Conservation (phyloP, 2,888 invertebrate genomes). For the Synergus gifuensis region DNA sequence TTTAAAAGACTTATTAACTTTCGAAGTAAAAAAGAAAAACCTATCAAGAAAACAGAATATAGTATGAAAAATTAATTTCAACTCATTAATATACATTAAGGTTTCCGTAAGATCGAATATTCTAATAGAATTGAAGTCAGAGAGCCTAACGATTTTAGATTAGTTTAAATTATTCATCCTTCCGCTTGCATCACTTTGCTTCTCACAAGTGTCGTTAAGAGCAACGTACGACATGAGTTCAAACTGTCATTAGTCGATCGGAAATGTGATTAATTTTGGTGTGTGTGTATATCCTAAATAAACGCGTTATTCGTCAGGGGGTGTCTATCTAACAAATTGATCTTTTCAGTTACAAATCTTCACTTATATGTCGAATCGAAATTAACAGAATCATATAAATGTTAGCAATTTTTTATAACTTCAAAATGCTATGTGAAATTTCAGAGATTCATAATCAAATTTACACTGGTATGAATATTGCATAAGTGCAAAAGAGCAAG, state of each 20-base stretch:
- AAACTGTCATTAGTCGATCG: slow-evolving; percentile 31
- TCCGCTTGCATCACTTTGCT: neutral
- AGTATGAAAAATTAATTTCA: neutral
- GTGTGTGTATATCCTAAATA: slow-evolving; percentile 15
- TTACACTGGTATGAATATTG: neutral
- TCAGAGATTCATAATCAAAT: neutral
- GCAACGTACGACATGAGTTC: slow-evolving; percentile 27
- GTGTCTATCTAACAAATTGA: slow-evolving; percentile 2
- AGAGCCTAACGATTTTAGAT: slow-evolving; percentile 35
- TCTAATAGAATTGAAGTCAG: slow-evolving; percentile 1
- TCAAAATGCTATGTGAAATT: neutral
- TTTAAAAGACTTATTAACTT: neutral
- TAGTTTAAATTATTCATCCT: slow-evolving; percentile 37
- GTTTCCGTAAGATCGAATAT: slow-evolving; percentile 3
- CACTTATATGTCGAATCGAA: no score
- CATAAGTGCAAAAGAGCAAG: neutral
- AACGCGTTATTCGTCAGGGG: slow-evolving; percentile 28
- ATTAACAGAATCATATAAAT: no score
- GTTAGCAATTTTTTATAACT: no score
- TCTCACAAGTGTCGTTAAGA: neutral
- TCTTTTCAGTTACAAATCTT: neutral
- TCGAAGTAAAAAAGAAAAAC: neutral
- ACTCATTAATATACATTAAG: neutral
- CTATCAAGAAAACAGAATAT: neutral
- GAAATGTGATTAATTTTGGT: slow-evolving; percentile 26